A percentile compares a stretch with the other conserved stretches of the same genome.
Evolutionary conservation across 2,888 invertebrate genomes (phyloP).

Genomic region (Brachyopa scutellaris): DNA sequence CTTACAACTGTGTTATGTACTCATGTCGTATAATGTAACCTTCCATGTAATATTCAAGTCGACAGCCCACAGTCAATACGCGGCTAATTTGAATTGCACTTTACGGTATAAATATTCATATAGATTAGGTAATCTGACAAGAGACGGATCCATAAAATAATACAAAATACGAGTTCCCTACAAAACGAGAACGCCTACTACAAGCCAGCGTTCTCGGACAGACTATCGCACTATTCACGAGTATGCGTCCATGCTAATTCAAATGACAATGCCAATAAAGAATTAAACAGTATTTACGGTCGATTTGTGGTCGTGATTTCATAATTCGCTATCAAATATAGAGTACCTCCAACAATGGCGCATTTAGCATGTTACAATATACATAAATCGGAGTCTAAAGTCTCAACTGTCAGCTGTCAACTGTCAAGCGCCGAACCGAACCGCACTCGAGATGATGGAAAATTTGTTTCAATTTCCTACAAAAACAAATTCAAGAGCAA

Average conservation of each 20-base stretch:
- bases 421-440: too few relatives aligned
- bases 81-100: constrained; percentile 34
- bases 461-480: too few relatives aligned
- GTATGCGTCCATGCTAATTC: constrained; percentile 32
- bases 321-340: constrained; percentile 41
- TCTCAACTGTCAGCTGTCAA: too few relatives aligned
- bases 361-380: constrained; percentile 25
- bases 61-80: constrained; percentile 5
- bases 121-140: constrained; percentile 2
- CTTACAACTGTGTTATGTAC: too few relatives aligned
- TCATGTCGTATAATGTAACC: too few relatives aligned
- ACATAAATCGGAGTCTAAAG: too few relatives aligned
- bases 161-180: constrained; percentile 44
- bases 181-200: constrained; percentile 64
- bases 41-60: too few relatives aligned
- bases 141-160: too few relatives aligned
- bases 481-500: too few relatives aligned
- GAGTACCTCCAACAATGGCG: constrained; percentile 11
- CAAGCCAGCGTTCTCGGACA: constrained; percentile 2
- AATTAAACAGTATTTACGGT: constrained; percentile 43
- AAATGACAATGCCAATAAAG: constrained; percentile 49
- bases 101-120: constrained; percentile 50
- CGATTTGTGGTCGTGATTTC: constrained; percentile 52
- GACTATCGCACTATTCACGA: constrained; percentile 1
- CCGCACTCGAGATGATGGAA: too few relatives aligned